These are phyloP conservation scores for Rhinatrema bivittatum DNA, from an alignment of 2,797 vertebrate genomes.

Conservation along the genomic window DNA sequence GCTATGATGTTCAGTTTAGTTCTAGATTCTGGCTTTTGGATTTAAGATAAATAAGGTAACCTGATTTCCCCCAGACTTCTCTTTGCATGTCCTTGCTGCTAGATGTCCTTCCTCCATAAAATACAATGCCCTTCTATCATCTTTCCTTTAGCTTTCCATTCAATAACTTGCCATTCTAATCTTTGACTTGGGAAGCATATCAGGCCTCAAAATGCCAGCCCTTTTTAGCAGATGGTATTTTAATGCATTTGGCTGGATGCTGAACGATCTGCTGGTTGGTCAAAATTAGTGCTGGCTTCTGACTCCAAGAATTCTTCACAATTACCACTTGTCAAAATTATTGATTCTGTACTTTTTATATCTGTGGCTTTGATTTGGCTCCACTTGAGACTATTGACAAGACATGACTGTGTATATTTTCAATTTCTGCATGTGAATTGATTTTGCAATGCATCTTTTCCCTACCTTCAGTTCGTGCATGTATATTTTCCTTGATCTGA, in stretches of 20 bases:
- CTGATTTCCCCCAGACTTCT: not conserved
- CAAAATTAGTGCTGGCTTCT: slow-evolving; percentile 9
- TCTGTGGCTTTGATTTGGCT: slow-evolving; percentile 14
- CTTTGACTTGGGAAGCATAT: slow-evolving; percentile 7
- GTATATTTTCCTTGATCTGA: slow-evolving; percentile 19
- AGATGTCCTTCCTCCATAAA: not conserved
- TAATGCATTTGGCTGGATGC: slow-evolving; percentile 14
- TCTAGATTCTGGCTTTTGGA: not conserved
- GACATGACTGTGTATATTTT: slow-evolving; percentile 13
- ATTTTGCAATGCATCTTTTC: slow-evolving; percentile 18
- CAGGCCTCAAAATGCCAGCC: not conserved
- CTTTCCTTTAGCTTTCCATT: too few species aligned
- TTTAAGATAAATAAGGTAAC: accelerated
- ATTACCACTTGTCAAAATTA: not conserved
- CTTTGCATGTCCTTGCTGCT: accelerated
- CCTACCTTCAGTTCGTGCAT: slow-evolving; percentile 12
- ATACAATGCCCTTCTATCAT: accelerated
- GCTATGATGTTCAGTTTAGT: accelerated
- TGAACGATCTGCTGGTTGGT: slow-evolving; percentile 11
- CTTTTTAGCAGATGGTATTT: slow-evolving; percentile 19
- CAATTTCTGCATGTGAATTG: slow-evolving; percentile 16
- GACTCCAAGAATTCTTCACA: slow-evolving; percentile 17
- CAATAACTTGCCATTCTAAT: not conserved
- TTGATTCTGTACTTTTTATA: slow-evolving; percentile 7
- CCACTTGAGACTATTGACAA: slow-evolving; percentile 13